Evolutionary conservation across 2,113 vertebrate species (phyloP).

Genomic region (Motacilla alba): DNA sequence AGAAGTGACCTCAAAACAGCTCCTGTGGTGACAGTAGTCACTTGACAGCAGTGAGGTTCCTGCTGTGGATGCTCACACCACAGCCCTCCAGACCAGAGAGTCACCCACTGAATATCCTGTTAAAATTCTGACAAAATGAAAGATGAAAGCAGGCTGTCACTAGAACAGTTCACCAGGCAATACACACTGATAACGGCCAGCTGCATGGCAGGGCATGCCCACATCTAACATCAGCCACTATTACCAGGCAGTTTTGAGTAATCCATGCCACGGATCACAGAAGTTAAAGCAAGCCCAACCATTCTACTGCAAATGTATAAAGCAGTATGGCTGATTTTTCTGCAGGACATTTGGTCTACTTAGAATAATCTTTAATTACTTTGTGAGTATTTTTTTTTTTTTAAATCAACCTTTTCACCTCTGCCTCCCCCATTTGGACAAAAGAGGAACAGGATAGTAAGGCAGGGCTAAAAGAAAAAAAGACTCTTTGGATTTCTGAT

Average conservation of each 20-base stretch:
- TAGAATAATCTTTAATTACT: neutral
- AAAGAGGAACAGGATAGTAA: neutral
- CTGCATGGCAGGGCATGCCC: neutral
- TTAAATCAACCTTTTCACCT: neutral
- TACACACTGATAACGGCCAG: neutral
- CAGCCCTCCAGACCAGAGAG: neutral
- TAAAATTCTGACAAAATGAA: neutral
- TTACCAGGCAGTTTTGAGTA: neutral
- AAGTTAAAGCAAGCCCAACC: neutral
- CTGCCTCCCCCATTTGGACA: neutral
- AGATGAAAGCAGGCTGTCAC: neutral
- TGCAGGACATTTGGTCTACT: neutral
- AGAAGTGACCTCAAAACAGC: neutral
- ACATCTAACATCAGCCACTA: neutral
- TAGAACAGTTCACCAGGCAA: neutral
- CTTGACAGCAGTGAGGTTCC: neutral
- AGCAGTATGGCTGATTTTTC: neutral
- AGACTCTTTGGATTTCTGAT: neutral
- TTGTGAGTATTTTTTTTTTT: neutral
- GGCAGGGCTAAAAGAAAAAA: neutral
- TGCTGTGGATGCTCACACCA: neutral
- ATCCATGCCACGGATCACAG: neutral
- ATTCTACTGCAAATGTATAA: neutral
- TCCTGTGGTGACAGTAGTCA: neutral
- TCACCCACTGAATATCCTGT: neutral